These are phyloP conservation scores for Anas bernieri DNA, from an alignment of 2,797 vertebrate genomes.

Conservation along the genomic window DNA sequence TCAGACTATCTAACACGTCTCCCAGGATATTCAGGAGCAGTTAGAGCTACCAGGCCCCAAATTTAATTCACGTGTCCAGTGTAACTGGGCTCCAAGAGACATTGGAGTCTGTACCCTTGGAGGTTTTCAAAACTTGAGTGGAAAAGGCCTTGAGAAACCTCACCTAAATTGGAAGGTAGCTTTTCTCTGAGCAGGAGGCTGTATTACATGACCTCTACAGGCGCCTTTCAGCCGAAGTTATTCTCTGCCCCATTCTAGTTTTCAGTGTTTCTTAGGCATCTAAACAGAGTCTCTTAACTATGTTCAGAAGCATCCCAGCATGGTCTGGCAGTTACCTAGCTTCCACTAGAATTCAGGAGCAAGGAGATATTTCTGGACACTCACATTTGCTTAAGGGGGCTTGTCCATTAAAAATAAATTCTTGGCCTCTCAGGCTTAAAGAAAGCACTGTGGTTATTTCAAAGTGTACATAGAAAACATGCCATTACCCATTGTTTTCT, in stretches of 20 bases:
- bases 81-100: background rate
- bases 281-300: background rate
- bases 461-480: background rate
- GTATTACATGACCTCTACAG: background rate
- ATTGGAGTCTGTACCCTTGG: rapidly evolving
- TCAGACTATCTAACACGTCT: background rate
- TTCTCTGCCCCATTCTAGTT: background rate
- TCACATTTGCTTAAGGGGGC: background rate
- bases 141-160: background rate
- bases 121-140: background rate
- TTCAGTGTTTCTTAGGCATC: background rate
- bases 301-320: background rate
- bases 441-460: background rate
- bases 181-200: background rate
- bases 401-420: background rate
- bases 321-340: background rate
- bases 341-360: background rate
- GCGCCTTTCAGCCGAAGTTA: background rate
- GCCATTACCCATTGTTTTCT: background rate
- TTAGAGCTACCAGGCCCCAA: background rate
- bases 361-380: background rate
- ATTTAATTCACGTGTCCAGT: background rate
- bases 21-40: background rate
- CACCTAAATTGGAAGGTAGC: background rate
- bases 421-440: background rate